Evolutionary conservation across 2,113 vertebrate genomes (phyloP).

Genomic region (Bettongia penicillata): DNA sequence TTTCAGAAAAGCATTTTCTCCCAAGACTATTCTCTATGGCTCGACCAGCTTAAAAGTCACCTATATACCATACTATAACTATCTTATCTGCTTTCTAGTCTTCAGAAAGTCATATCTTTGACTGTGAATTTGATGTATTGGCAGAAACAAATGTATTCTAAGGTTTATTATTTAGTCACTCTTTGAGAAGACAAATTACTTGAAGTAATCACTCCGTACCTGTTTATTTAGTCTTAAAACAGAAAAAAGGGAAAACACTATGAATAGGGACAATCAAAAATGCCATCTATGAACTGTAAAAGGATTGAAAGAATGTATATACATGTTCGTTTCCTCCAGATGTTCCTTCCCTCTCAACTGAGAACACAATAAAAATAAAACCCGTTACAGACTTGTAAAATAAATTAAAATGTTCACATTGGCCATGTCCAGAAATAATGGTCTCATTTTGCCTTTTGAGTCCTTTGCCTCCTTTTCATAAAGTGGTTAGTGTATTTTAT

Average conservation of each 20-base stretch:
- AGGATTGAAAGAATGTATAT: not conserved
- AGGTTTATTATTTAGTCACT: not conserved
- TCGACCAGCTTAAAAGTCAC: not conserved
- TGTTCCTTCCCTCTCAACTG: not conserved
- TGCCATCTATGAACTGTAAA: not conserved
- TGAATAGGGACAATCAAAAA: not conserved
- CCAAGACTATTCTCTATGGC: not conserved
- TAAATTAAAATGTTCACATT: not conserved
- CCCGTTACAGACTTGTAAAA: not conserved
- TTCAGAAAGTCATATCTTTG: not conserved
- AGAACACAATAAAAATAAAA: not conserved
- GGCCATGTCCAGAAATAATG: not conserved
- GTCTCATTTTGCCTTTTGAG: not conserved
- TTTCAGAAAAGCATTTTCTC: not conserved
- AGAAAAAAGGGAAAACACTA: not conserved
- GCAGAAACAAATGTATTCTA: not conserved
- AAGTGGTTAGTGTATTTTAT: not conserved
- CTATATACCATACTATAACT: not conserved
- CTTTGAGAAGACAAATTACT: not conserved
- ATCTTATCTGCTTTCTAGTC: not conserved
- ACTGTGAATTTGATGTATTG: not conserved
- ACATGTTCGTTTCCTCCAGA: not conserved
- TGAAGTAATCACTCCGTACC: not conserved
- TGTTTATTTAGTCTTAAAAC: not conserved
- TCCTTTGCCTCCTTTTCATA: not conserved